Base-by-base conservation (phyloP, 2,888 invertebrate genomes). In the Metopia argyrocephala region DNA sequence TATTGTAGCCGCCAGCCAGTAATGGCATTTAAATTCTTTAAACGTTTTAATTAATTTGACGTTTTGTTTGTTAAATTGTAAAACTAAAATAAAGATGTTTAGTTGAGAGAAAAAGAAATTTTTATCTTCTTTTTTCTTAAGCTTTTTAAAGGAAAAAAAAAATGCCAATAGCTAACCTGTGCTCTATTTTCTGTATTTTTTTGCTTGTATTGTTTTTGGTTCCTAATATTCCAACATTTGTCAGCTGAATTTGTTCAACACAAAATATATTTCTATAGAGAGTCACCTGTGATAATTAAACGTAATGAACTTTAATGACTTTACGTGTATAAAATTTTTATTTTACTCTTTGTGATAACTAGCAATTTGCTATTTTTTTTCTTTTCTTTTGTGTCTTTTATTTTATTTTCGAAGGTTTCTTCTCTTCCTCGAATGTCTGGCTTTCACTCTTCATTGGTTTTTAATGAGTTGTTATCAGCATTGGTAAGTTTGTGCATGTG, bases 281-380 rank as follows among this genome's bases (percentile, higher is more conserved):
- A 28, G 45, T 75, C 48, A 73, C 57, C 70, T 83, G 65, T 80
- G 82, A 83, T 85, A 84, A 85, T 84, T 84, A 82, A 79, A 82
- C 85, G 73, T 83, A 85, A 85, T 85, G 83, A 85, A 83, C 83
- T 83, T 80, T 82, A 84, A 85, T 85, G 85, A 79, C 82, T 82
- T 83, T 85, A 85, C 85, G 84, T 85, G 85, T 59, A 74, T 73
- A 70, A 46, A 78, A 83, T 85, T 78, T 79, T 78, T 76, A 56
- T 52, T 71, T 62, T 28, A 12, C 25, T 38, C 9, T 38, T 38
- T 38, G 9, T 38, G 38, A n/a, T n/a, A n/a, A n/a, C n/a, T n/a
- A n/a, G 38, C 38, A 9, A 38, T 15, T 4, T 38, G 38, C 38
- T 38, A 12, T 15, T 5, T 9, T 9, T 38, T 6, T 20, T 25